Percentiles rank a stretch among this genome's conserved stretches.
phyloP scores from a whole-genome alignment of 2,888 invertebrate species.

The Eurois occulta region DNA sequence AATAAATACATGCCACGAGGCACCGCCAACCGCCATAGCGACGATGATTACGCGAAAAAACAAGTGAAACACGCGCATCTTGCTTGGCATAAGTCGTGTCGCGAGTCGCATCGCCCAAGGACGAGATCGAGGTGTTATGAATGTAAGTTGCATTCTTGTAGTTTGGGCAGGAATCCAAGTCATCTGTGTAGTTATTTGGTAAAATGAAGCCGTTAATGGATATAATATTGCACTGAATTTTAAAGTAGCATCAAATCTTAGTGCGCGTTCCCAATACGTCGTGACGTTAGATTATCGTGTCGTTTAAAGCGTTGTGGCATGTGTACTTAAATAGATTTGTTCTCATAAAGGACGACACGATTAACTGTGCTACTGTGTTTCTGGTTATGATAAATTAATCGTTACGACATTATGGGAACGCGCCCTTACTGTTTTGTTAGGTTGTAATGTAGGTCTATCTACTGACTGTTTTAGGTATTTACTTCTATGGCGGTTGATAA shows the following conservation, averaged over 20 bases:
- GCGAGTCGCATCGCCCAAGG: not conserved
- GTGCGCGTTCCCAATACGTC: too few species aligned
- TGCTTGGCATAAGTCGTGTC: not conserved
- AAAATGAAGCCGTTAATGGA: not conserved
- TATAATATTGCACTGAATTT: not conserved
- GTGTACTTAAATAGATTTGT: too few species aligned
- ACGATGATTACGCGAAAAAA: too few species aligned
- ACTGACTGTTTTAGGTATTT: not conserved
- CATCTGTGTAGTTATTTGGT: not conserved
- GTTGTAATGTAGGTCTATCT: not conserved
- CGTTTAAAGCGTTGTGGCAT: too few species aligned
- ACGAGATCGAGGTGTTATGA: not conserved
- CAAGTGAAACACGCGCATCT: not conserved
- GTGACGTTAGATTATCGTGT: too few species aligned
- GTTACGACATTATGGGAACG: too few species aligned
- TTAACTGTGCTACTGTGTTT: too few species aligned
- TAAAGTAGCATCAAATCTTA: not conserved
- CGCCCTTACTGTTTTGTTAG: too few species aligned
- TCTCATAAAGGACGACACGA: too few species aligned
- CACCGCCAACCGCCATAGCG: not conserved
- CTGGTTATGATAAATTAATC: too few species aligned
- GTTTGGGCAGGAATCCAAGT: conserved; percentile 58
- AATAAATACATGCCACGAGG: not conserved
- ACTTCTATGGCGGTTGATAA: too few species aligned
- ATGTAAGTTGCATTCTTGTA: conserved; percentile 44